A percentile compares a stretch with the other conserved stretches of the same genome.
Conservation (phyloP, 2,797 vertebrate genomes). For the Alca torda region DNA sequence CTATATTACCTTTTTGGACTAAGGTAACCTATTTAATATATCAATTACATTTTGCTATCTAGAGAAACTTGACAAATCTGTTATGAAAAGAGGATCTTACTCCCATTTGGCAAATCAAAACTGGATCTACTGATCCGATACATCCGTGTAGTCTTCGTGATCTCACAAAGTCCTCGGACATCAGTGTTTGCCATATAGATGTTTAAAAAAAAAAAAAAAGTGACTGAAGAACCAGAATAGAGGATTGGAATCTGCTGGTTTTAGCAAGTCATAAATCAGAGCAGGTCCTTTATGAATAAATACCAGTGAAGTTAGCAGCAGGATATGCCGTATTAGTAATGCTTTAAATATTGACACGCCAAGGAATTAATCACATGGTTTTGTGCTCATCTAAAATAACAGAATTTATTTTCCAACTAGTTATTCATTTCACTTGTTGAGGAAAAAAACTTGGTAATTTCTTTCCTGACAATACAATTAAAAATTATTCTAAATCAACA, state of each 20-base stretch:
- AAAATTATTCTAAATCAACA: background rate
- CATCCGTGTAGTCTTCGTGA: accelerated
- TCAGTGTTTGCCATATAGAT: background rate
- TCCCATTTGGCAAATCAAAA: background rate
- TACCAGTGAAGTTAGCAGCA: background rate
- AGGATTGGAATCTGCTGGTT: background rate
- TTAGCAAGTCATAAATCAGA: background rate
- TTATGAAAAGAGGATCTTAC: background rate
- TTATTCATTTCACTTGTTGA: background rate
- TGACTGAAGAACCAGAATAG: background rate
- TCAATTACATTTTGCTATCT: background rate
- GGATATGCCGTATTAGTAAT: background rate
- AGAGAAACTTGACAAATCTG: background rate
- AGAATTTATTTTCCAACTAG: background rate
- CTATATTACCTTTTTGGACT: background rate
- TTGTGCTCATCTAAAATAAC: background rate
- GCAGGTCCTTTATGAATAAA: background rate
- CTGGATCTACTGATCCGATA: background rate
- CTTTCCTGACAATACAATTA: background rate
- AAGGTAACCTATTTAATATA: background rate
- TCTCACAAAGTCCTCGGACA: background rate
- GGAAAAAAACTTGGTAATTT: background rate
- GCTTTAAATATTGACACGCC: background rate
- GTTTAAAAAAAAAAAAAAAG: background rate
- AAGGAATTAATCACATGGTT: background rate